These are phyloP conservation scores for Melitaea cinxia DNA, from an alignment of 1,140 invertebrate species.

Conservation along the genomic window DNA sequence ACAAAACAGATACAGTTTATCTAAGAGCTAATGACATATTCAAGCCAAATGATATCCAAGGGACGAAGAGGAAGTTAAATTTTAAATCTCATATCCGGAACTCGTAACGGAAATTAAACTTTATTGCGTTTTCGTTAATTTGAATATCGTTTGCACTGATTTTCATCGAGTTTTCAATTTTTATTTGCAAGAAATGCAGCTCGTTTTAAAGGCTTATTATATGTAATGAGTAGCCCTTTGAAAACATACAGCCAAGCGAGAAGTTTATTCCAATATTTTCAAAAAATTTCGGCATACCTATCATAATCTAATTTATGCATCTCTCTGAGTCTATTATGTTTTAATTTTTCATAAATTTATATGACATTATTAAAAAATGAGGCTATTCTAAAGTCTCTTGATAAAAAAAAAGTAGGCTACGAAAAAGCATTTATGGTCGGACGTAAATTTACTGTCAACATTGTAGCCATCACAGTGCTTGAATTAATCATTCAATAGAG, in stretches of 20 bases:
- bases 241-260: conserved; percentile 10
- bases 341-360: no score
- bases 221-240: conserved; percentile 34
- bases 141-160: neutral
- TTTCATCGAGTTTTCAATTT: conserved; percentile 35
- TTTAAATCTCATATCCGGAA: conserved; percentile 25
- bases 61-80: conserved; percentile 34
- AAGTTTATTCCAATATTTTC: no score
- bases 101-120: conserved; percentile 30
- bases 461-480: no score
- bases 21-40: conserved; percentile 32
- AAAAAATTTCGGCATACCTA: no score
- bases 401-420: no score
- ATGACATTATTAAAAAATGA: no score
- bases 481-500: no score
- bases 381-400: no score
- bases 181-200: conserved; percentile 46
- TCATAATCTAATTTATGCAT: no score
- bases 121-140: conserved; percentile 17
- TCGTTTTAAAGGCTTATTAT: conserved; percentile 47
- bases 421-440: no score
- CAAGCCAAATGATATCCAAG: conserved; percentile 32
- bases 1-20: conserved; percentile 15
- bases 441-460: no score
- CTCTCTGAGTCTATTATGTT: no score